Percentiles rank a stretch among this genome's conserved stretches.
Evolutionary conservation across 2,113 vertebrate genomes (phyloP).

Genomic region (Callionymus lyra): DNA sequence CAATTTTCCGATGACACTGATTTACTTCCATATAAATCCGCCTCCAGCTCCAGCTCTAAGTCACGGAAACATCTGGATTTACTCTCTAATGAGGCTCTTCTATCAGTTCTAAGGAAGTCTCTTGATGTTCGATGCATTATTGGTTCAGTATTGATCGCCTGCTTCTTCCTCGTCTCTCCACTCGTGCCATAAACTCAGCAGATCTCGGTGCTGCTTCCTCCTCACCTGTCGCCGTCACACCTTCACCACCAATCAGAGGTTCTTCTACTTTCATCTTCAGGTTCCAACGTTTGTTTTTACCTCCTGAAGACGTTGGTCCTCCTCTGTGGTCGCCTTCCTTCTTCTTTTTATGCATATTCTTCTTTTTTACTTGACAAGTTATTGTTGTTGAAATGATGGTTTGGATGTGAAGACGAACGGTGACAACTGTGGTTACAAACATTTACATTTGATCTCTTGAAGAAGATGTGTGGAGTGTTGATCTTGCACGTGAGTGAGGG

Average conservation of each 20-base stretch:
- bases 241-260: constrained; percentile 1
- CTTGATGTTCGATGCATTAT: constrained; percentile 2
- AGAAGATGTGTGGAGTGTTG: constrained; percentile 7
- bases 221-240: neutral
- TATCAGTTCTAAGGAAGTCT: too few species aligned
- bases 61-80: too few species aligned
- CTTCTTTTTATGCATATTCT: constrained; percentile 30
- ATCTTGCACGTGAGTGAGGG: constrained; percentile 50
- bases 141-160: constrained; percentile 17
- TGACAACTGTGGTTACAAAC: constrained; percentile 33
- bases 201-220: constrained; percentile 20
- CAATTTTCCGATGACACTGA: too few species aligned
- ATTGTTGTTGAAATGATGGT: constrained; percentile 35
- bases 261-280: constrained; percentile 15
- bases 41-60: too few species aligned
- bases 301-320: constrained; percentile 16
- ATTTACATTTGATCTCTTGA: constrained; percentile 51
- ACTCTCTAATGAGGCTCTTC: too few species aligned
- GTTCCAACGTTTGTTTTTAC: constrained; percentile 10
- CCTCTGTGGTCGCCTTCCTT: constrained; percentile 57
- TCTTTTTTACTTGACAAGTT: constrained; percentile 32
- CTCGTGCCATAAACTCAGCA: constrained; percentile 60
- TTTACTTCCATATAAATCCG: too few species aligned
- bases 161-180: constrained; percentile 19
- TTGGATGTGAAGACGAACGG: constrained; percentile 25